phyloP scores from a whole-genome alignment of 2,797 vertebrate species.

The Bryconaethiops microstoma region DNA sequence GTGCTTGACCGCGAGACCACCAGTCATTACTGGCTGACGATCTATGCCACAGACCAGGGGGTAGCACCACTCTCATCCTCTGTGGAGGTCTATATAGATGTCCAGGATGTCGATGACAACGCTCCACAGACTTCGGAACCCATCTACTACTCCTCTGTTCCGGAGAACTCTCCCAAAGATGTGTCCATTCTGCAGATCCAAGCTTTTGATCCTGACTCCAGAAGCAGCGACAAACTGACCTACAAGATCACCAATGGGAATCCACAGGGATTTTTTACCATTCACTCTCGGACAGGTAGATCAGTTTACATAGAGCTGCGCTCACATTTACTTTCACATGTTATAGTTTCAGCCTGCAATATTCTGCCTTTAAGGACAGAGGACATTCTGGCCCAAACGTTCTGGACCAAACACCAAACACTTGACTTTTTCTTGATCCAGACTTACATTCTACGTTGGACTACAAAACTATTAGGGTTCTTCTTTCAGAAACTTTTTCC shows the following conservation, averaged over 20 bases:
- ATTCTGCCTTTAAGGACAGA: no score
- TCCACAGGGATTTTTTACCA: slow-evolving; percentile 84
- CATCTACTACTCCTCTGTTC: slow-evolving; percentile 81
- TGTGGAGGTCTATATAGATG: slow-evolving; percentile 82
- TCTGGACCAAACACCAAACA: no score
- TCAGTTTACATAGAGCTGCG: not conserved
- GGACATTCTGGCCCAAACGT: no score
- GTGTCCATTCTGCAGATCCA: slow-evolving; percentile 79
- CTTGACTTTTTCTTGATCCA: not conserved
- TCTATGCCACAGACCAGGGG: slow-evolving; percentile 82
- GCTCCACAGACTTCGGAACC: slow-evolving; percentile 82
- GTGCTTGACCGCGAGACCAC: slow-evolving; percentile 80
- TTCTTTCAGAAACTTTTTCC: not conserved
- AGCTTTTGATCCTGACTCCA: slow-evolving; percentile 82
- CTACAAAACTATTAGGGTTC: not conserved
- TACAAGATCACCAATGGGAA: slow-evolving; percentile 86
- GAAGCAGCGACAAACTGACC: slow-evolving; percentile 76
- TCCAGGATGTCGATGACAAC: slow-evolving; percentile 86
- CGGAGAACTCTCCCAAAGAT: slow-evolving; percentile 85
- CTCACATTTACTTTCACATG: no score
- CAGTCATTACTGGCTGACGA: slow-evolving; percentile 83
- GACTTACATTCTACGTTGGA: not conserved
- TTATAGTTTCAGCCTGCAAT: no score
- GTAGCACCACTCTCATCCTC: slow-evolving; percentile 83
- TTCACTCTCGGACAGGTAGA: slow-evolving; percentile 81